phyloP scores from a whole-genome alignment of 1,140 invertebrate genomes.

The Lasioglossum albipes region DNA sequence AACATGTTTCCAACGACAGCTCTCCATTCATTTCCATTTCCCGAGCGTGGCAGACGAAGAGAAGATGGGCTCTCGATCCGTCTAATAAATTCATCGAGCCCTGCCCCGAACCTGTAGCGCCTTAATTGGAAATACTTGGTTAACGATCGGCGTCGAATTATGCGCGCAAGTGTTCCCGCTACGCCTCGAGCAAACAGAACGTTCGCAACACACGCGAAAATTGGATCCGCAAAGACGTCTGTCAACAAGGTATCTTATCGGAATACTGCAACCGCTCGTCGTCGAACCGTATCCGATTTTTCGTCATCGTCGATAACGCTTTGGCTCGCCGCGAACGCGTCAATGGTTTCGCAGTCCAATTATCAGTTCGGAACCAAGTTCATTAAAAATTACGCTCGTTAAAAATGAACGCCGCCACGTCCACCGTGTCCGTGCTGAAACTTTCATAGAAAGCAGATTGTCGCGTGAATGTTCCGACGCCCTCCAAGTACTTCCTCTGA shows the following conservation, averaged over 20 bases:
- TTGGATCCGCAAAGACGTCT: too few species aligned
- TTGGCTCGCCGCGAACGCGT: too few species aligned
- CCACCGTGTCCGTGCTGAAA: background rate
- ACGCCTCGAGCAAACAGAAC: background rate
- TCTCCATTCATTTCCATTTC: slow-evolving; percentile 19
- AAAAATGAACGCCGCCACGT: background rate
- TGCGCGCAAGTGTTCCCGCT: background rate
- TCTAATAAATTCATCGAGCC: slow-evolving; percentile 36
- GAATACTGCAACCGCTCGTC: too few species aligned
- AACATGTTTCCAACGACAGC: background rate
- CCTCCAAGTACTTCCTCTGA: too few species aligned
- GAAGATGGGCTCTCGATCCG: background rate
- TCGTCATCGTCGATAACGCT: too few species aligned
- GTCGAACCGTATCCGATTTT: too few species aligned
- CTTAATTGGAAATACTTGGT: slow-evolving; percentile 3
- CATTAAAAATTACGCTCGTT: background rate
- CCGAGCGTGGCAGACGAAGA: background rate
- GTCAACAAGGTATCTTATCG: too few species aligned
- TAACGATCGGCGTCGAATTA: slow-evolving; percentile 12
- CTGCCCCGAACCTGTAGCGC: slow-evolving; percentile 13
- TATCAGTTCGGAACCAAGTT: too few species aligned
- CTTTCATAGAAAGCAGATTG: background rate
- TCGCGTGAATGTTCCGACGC: background rate
- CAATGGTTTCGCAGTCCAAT: background rate
- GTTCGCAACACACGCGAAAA: background rate